Conservation (phyloP, 2,113 vertebrate species). For the Ptyas mucosa region DNA sequence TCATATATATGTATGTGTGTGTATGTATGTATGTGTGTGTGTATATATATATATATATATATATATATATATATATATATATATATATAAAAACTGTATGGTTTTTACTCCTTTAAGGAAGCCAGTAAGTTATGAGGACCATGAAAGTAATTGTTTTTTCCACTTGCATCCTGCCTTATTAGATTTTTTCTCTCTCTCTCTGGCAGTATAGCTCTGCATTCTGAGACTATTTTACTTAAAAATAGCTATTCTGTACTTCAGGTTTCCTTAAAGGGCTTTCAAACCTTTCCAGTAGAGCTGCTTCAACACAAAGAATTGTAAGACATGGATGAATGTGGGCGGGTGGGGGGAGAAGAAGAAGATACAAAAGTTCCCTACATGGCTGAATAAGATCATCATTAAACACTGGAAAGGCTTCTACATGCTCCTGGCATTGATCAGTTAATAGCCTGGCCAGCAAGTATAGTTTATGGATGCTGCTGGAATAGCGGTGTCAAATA, state of each 20-base stretch:
- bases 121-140: slow-evolving; percentile 43
- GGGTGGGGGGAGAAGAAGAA: neutral
- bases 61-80: no score
- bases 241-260: slow-evolving; percentile 62
- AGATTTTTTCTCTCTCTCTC: slow-evolving; percentile 14
- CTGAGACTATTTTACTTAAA: slow-evolving; percentile 57
- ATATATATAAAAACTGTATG: no score
- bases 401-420: slow-evolving; percentile 23
- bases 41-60: no score
- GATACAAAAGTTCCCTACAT: neutral
- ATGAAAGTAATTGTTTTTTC: slow-evolving; percentile 52
- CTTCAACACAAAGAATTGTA: slow-evolving; percentile 53
- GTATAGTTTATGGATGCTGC: slow-evolving; percentile 38
- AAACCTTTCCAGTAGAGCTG: slow-evolving; percentile 49
- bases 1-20: no score
- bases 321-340: slow-evolving; percentile 56
- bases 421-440: slow-evolving; percentile 29
- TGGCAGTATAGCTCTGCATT: slow-evolving; percentile 33
- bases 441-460: slow-evolving; percentile 3
- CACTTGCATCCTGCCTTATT: slow-evolving; percentile 2
- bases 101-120: slow-evolving; percentile 68
- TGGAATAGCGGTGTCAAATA: slow-evolving; percentile 28
- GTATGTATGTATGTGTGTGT: neutral
- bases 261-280: slow-evolving; percentile 61
- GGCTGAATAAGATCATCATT: neutral